Conservation (phyloP, 2,797 vertebrate genomes). For the Mycteria americana region DNA sequence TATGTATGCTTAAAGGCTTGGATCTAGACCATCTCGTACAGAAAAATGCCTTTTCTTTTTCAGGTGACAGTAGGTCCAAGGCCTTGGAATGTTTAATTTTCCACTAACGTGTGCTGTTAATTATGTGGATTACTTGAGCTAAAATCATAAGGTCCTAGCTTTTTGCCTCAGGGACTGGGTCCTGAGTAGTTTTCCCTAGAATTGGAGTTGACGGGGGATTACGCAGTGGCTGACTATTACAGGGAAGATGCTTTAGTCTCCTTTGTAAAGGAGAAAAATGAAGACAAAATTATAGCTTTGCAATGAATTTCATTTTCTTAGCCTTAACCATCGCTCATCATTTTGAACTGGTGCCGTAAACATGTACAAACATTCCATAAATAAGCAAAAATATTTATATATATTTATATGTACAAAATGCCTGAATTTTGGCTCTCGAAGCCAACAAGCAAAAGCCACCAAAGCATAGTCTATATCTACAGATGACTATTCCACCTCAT, state of each 20-base stretch:
- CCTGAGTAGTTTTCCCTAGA: constrained; percentile 65
- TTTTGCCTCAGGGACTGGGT: constrained; percentile 65
- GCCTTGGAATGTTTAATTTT: constrained; percentile 6
- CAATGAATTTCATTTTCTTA: constrained; percentile 47
- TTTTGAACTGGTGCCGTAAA: constrained; percentile 27
- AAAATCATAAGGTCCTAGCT: constrained; percentile 20
- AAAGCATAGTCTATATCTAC: constrained; percentile 24
- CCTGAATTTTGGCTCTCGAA: background rate
- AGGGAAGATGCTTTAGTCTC: constrained; percentile 63
- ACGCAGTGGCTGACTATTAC: constrained; percentile 56
- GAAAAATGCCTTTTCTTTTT: constrained; percentile 35
- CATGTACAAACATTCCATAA: constrained; percentile 33
- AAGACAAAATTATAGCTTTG: constrained; percentile 54
- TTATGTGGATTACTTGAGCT: constrained; percentile 27
- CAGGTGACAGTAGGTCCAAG: background rate
- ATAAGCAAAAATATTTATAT: constrained; percentile 47
- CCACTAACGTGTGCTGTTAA: background rate
- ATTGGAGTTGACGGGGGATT: constrained; percentile 42
- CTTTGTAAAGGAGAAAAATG: constrained; percentile 30
- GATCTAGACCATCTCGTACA: background rate
- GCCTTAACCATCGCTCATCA: constrained; percentile 31
- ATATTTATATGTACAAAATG: constrained; percentile 45
- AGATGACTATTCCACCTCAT: background rate
- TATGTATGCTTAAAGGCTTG: background rate
- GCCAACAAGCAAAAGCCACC: constrained; percentile 28